Evolutionary conservation across 2,113 vertebrate species (phyloP).

Genomic region (Paracanthobrama guichenoti): DNA sequence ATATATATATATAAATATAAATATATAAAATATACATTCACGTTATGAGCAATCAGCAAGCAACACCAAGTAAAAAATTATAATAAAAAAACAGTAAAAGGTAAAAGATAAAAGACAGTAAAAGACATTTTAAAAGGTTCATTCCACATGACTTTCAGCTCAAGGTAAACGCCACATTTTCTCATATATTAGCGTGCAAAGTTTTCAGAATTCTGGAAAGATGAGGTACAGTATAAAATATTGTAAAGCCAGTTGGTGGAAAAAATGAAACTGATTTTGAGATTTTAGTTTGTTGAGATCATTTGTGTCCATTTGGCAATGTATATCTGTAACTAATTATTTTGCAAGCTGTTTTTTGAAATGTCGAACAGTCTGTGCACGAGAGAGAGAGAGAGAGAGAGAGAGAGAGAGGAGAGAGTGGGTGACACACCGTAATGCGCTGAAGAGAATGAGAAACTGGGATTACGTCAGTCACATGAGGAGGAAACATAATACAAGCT

Average conservation of each 20-base stretch:
- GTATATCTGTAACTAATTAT: constrained; percentile 28
- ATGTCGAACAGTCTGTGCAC: background rate
- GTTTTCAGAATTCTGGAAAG: background rate
- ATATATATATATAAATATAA: background rate
- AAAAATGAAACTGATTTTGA: background rate
- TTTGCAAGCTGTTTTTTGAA: constrained; percentile 23
- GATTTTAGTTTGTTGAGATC: constrained; percentile 32
- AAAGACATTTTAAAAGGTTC: no score
- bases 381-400: background rate
- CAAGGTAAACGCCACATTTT: background rate
- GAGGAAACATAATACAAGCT: constrained; percentile 70
- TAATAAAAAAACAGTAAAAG: background rate
- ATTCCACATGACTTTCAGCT: background rate
- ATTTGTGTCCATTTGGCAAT: constrained; percentile 27
- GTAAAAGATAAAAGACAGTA: no score
- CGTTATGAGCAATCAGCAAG: background rate
- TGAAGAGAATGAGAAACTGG: constrained; percentile 61
- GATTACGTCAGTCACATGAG: constrained; percentile 67
- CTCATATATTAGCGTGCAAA: no score
- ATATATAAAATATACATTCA: background rate
- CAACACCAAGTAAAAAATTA: background rate
- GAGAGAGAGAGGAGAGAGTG: constrained; percentile 26
- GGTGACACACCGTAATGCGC: constrained; percentile 19
- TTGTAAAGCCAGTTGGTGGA: background rate
- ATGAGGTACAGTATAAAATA: background rate